Base-by-base conservation (phyloP, 2,888 invertebrate species). In the Coleophora flavipennella region DNA sequence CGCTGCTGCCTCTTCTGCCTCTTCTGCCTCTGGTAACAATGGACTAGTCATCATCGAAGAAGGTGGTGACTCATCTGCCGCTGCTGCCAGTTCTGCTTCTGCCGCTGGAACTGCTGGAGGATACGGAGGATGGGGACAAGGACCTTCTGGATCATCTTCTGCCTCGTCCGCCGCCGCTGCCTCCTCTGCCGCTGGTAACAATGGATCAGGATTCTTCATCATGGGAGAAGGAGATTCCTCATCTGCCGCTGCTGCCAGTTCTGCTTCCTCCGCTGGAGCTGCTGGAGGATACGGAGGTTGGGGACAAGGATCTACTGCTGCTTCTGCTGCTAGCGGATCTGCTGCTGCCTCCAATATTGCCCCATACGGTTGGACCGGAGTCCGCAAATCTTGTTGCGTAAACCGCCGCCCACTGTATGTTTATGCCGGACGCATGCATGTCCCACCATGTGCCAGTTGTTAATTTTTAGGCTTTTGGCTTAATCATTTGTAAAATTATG, bases 331-430 rank as follows among this genome's bases (percentile, higher is more conserved):
- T 11, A 11, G n/a, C 7, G 12, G n/a, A 26, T 25, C 26, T 2
- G 27, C 35, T 11, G 2, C 26, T 25, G n/a, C n/a, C n/a, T n/a
- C n/a, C 20, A 20, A 20, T 20, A 4, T 6, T 20, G 20, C 20
- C 6, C 20, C 20, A 20, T 20, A 50, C 25, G 57, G 60, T 31
- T 53, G 61, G 29, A 47, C 49, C 20, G 62, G 64, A 33, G 53
- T 59, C 11, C 68, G 69, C 38, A 66, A 62, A 46, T 48, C 55
- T n/a, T 78, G 79, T 43, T 61, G 56, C 29, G 59, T 76, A 2
- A 53, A 51, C 25, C 71, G 74, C 26, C 59, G 56, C 33, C 67
- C 73, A 42, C 59, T 77, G 20, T 48, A 60, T 27, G 70, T 80
- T 7, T 74, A 68, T 52, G 57, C 62, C 35, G 65, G 67, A 36